Base-by-base conservation (phyloP, 2,888 invertebrate species). In the Aquatica leii region DNA sequence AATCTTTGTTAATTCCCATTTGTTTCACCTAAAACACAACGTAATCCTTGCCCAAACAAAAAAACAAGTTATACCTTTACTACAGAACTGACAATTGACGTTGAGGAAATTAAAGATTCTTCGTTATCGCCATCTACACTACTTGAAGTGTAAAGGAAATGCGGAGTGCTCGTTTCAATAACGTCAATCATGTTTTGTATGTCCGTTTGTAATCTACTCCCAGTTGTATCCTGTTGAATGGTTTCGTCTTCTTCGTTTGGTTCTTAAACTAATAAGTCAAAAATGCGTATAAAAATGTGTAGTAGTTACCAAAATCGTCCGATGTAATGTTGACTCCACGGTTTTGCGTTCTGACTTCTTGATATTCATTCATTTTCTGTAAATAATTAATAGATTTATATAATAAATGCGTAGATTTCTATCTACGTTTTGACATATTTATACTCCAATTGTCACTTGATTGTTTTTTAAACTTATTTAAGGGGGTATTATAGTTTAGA, bases 161-260 rank as follows among this genome's bases (percentile, higher is more conserved):
- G 65, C 1, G 72, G 68, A 0, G 74, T 69, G 24, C 54, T 61
- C 9, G 71, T 71, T 18, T 73, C 75, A 73, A 76, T 75, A 24
- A 68, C 43, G 49, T 74, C 71, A 37, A 76, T 74, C 1, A 73
- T 74, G 48, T 73, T 68, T 51, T 68, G 62, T 46, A 76, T 5
- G 8, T 46, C 46, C 17, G 18, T 11, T 9, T 46, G 15, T 46
- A 46, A 46, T 46, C 46, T 46, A 18, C 17, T 46, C 18, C 3
- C 6, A 3, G 48, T 24, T 74, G 70, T 9, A 70, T 65, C 60
- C 68, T 63, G 15, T 65, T 50, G 55, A 6, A 51, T 48, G 8
- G 34, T 21, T 31, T 15, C n/a, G 41, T 43, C 50, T 2, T 1
- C n/a, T 24, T 50, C 50, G 17, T 8, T 5, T 31, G 8, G 24